Conservation (phyloP, 2,888 invertebrate genomes). For the Macroteleia sp. region DNA sequence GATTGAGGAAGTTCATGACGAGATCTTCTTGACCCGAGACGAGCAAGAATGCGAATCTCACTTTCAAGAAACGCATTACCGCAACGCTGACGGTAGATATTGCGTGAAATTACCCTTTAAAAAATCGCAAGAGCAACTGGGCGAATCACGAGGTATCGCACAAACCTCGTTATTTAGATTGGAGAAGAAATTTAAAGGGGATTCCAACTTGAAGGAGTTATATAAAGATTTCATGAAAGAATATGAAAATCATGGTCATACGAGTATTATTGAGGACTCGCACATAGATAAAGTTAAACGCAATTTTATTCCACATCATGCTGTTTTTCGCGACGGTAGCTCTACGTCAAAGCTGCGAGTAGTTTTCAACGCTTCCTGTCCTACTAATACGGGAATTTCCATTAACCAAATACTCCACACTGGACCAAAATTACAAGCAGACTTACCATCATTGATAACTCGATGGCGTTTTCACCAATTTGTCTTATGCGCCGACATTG, state of each 20-base stretch:
- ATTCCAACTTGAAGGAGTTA: not conserved
- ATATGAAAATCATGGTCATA: not conserved
- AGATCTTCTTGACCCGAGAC: not conserved
- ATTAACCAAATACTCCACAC: slow-evolving; percentile 6
- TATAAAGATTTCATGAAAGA: not conserved
- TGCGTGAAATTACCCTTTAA: not conserved
- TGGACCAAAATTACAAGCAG: slow-evolving; percentile 5
- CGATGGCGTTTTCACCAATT: slow-evolving; percentile 5
- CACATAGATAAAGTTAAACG: too few relatives aligned
- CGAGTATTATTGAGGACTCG: too few relatives aligned
- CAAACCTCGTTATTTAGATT: not conserved
- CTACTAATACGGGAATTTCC: not conserved
- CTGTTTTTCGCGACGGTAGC: too few relatives aligned
- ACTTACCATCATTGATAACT: not conserved
- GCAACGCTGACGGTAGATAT: slow-evolving; percentile 4
- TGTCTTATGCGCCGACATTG: slow-evolving; percentile 19
- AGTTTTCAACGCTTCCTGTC: too few relatives aligned
- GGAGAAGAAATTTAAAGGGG: too few relatives aligned
- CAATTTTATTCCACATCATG: too few relatives aligned
- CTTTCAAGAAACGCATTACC: not conserved
- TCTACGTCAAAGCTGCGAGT: too few relatives aligned
- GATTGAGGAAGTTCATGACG: slow-evolving; percentile 7
- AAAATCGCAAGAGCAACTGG: too few relatives aligned
- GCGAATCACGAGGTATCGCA: too few relatives aligned
- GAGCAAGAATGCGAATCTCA: slow-evolving; percentile 12